Evolutionary conservation across 1,140 invertebrate species (phyloP), one percentile per base, ranked within the genome.

Genomic region (Nymphalis io): DNA sequence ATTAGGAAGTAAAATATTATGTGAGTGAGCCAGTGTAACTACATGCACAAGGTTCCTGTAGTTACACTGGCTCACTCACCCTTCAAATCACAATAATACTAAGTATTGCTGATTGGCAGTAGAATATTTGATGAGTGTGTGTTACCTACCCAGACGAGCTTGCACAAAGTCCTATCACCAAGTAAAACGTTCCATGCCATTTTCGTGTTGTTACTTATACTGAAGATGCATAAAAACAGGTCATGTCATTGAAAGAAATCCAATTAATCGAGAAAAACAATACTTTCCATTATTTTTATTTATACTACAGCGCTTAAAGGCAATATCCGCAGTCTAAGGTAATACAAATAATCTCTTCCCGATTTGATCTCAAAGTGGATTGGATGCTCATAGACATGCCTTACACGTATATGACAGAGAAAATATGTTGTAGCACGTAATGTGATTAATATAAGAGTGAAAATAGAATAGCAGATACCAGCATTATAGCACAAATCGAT

Each of bases 281-380:
- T 6, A 3, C 4, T 55, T n/a, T 12, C 46, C 46, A 18, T n/a
- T n/a, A 51, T 51, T 20, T 33, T 51, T 51, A 23, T 63, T 63
- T 12, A 63, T 53, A 39, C 60, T 23, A 63, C 1, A 51, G 0
- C 21, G 60, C 18, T 18, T 53, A 20, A 51, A 53, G 12, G 15
- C 60, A 48, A 61, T 63, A 20, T 23, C 46, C 18, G 3, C 33
- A 20, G 21, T 51, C 18, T 39, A 23, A 38, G 44, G 33, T 38
- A 63, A 51, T 51, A 53, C 27, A 53, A 51, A 63, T 53, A 53
- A 63, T 53, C 46, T 63, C 33, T 63, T 63, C 20, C 27, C 23
- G 60, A 51, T 63, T 53, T 39, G 38, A 63, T 63, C 60, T 63
- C 6, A 13, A 16, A 11, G 18, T 3, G 44, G 20, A 53, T 53